Conservation (phyloP, 2,888 invertebrate species). For the Plutella xylostella region DNA sequence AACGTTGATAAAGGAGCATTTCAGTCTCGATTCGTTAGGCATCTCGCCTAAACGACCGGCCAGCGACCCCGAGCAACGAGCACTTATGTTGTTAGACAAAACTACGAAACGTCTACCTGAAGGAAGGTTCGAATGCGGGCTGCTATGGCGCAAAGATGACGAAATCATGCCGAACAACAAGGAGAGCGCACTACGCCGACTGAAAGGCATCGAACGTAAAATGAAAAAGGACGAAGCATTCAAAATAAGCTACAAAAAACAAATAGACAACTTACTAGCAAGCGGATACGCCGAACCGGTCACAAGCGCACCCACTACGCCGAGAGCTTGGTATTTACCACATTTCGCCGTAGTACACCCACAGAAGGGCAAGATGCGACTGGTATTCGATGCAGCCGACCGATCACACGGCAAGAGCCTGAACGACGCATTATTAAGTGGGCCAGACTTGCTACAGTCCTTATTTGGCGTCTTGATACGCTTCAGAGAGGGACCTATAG, state of each 20-base stretch:
- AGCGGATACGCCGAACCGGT: neutral
- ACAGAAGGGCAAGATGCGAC: neutral
- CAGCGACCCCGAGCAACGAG: slow-evolving; percentile 1
- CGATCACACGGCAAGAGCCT: neutral
- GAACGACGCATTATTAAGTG: slow-evolving; percentile 9
- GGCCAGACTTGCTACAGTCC: slow-evolving; percentile 18
- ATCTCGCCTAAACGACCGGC: neutral
- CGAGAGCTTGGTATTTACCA: neutral
- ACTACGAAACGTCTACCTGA: neutral
- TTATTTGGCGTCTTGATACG: slow-evolving; percentile 18
- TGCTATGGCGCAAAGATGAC: neutral
- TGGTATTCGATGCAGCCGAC: slow-evolving; percentile 1
- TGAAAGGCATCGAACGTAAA: neutral
- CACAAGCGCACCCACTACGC: neutral
- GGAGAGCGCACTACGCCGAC: neutral
- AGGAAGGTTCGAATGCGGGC: neutral
- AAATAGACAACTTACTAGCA: neutral
- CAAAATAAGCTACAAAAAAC: neutral
- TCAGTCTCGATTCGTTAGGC: neutral
- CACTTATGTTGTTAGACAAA: neutral
- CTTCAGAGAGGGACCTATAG: slow-evolving; percentile 15
- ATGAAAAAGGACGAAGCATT: neutral
- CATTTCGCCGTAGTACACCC: neutral
- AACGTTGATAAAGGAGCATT: neutral
- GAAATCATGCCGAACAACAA: too few relatives aligned